Conservation (phyloP, 1,140 invertebrate species). For the Adelges cooleyi region DNA sequence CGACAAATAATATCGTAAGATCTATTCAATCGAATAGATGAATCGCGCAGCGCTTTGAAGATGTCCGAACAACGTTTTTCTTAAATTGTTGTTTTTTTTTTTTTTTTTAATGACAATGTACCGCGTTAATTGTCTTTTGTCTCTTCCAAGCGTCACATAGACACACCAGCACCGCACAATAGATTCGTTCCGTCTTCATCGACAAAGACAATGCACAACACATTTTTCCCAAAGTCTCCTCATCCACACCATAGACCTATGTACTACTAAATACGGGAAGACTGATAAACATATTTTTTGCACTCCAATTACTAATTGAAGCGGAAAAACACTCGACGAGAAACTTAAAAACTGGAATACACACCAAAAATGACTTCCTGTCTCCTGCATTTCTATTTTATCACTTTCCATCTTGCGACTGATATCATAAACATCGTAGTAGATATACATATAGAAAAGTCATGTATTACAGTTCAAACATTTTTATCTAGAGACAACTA, state of each 20-base stretch:
- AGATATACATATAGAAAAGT: too few relatives aligned
- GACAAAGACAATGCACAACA: background rate
- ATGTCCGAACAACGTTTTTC: too few relatives aligned
- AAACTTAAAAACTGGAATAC: too few relatives aligned
- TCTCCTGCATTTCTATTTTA: too few relatives aligned
- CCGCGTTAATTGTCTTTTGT: slow-evolving; percentile 18
- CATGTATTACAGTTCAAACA: too few relatives aligned
- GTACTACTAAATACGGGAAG: background rate
- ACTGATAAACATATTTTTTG: too few relatives aligned
- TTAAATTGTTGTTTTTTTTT: background rate
- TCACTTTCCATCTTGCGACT: too few relatives aligned
- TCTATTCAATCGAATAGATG: background rate
- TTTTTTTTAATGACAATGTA: background rate
- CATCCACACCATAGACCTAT: background rate
- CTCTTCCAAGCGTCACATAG: background rate
- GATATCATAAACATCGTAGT: too few relatives aligned
- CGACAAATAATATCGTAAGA: background rate
- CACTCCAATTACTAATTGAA: too few relatives aligned
- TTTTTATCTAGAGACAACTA: too few relatives aligned
- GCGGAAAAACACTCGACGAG: too few relatives aligned
- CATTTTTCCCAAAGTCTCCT: background rate
- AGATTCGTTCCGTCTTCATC: slow-evolving; percentile 7
- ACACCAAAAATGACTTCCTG: too few relatives aligned
- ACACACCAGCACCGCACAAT: background rate
- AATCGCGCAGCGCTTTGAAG: background rate